phyloP scores from a whole-genome alignment of 2,888 invertebrate species.

The Liodrosophila aerea region DNA sequence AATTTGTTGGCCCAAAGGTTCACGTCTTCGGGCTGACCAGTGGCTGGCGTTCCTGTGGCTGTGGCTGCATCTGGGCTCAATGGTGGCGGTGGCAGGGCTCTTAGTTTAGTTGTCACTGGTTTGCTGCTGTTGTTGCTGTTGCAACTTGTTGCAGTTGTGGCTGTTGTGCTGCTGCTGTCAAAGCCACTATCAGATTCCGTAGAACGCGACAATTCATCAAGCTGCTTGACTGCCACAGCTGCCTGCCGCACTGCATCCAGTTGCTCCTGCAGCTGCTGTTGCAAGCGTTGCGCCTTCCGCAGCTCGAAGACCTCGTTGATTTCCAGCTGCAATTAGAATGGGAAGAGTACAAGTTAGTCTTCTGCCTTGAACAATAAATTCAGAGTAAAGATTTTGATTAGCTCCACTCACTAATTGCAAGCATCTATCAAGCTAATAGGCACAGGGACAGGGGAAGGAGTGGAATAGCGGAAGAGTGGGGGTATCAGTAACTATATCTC shows the following conservation, averaged over 20 bases:
- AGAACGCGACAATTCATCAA: conserved; percentile 81
- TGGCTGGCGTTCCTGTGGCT: conserved; percentile 34
- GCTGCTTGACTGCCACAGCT: conserved; percentile 43
- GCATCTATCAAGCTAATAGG: conserved; percentile 62
- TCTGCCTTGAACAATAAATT: too few relatives aligned
- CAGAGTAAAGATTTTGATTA: conserved; percentile 55
- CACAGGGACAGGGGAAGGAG: conserved; percentile 1
- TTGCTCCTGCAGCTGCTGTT: conserved; percentile 57
- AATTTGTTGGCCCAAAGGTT: conserved; percentile 83
- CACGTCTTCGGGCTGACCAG: conserved; percentile 73
- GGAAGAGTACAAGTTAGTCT: conserved; percentile 11
- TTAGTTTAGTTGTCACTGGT: conserved; percentile 76
- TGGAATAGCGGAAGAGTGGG: neutral
- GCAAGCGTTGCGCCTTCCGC: conserved; percentile 75
- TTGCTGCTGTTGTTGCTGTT: conserved; percentile 41
- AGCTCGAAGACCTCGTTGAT: conserved; percentile 83
- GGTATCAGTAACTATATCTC: too few relatives aligned
- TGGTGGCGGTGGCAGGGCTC: conserved; percentile 71
- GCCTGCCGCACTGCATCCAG: conserved; percentile 47
- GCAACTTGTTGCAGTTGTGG: conserved; percentile 54
- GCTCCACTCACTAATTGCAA: conserved; percentile 59
- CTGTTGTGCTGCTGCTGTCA: conserved; percentile 70
- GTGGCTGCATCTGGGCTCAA: conserved; percentile 29
- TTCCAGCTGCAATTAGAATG: conserved; percentile 79
- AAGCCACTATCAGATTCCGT: conserved; percentile 79